Evolutionary conservation across 2,113 vertebrate species (phyloP), one percentile per base, ranked within the genome.

Genomic region (Myotis davidii): DNA sequence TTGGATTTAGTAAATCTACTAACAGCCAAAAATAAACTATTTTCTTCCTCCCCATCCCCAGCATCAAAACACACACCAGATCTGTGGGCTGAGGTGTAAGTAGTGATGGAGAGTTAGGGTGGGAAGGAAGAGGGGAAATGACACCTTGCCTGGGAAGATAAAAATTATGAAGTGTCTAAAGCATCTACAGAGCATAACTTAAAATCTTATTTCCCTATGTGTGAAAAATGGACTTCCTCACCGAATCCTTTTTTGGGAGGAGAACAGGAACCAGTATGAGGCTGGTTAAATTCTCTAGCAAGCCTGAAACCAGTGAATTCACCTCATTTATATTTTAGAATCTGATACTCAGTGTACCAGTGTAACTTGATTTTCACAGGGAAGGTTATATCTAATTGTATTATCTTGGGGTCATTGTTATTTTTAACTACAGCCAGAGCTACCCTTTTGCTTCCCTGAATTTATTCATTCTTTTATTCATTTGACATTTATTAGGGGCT

Each of bases 331-430:
- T 81, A 32, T 78, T 86, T 94, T 52, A 76, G 50, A 83, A 20
- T 61, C 69, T 94, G 82, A 42, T 77, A 21, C 2, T 9, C 23
- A 54, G 0, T 11, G 0, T 69, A 74, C 20, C 52, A 88, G 6
- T 73, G n/a, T 69, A 56, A 78, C 54, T 90, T 78, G 54, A 90
- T 96, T 92, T 92, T 92, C 67, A 74, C 12, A 82, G 61, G 84
- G n/a, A 59, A 94, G 21, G 29, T 69, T 88, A 39, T 81, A 52
- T 81, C 23, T 87, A 86, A 65, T 59, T 82, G 8, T 48, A 52
- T 81, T 59, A 59, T 67, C 56, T 89, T 6, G 32, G 65, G 64
- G 9, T 32, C 81, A 65, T 45, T 89, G 94, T 67, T 85, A 85
- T 82, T 83, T 91, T 79, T 72, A 85, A 69, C 37, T 85, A 2